These are phyloP conservation scores for Drosophila orosa DNA, from an alignment of 1,140 invertebrate genomes.

Conservation along the genomic window DNA sequence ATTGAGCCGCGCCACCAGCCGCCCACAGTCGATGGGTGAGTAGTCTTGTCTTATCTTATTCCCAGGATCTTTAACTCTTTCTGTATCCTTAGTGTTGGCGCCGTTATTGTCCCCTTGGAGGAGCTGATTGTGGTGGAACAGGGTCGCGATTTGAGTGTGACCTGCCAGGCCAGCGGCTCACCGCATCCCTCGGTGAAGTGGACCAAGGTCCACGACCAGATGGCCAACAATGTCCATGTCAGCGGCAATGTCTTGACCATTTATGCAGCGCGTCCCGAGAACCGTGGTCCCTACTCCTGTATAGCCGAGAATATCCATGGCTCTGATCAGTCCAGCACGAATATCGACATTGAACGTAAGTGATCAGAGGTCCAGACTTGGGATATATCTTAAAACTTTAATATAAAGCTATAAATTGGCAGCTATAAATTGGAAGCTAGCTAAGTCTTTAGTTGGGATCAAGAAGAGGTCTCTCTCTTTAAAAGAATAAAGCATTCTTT, in stretches of 20 bases:
- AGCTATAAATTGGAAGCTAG: neutral
- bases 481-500: too few species aligned
- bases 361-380: slow-evolving; percentile 38
- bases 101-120: slow-evolving; percentile 87
- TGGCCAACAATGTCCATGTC: slow-evolving; percentile 88
- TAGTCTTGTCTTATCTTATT: neutral
- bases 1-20: slow-evolving; percentile 56
- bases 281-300: slow-evolving; percentile 93
- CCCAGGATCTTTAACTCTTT: neutral
- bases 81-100: slow-evolving; percentile 69
- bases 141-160: slow-evolving; percentile 90
- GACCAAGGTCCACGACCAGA: slow-evolving; percentile 88
- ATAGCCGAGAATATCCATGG: slow-evolving; percentile 86
- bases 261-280: slow-evolving; percentile 88
- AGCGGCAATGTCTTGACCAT: slow-evolving; percentile 90
- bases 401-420: neutral
- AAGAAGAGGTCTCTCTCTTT: neutral
- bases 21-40: slow-evolving; percentile 48
- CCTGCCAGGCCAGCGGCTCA: slow-evolving; percentile 89
- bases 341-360: slow-evolving; percentile 95
- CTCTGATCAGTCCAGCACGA: slow-evolving; percentile 88
- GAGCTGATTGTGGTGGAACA: slow-evolving; percentile 90
- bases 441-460: neutral
- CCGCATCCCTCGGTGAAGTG: slow-evolving; percentile 91
- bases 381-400: too few species aligned